Evolutionary conservation across 2,113 vertebrate genomes (phyloP), one percentile per base, ranked within the genome.

Genomic region (Butorides virescens): DNA sequence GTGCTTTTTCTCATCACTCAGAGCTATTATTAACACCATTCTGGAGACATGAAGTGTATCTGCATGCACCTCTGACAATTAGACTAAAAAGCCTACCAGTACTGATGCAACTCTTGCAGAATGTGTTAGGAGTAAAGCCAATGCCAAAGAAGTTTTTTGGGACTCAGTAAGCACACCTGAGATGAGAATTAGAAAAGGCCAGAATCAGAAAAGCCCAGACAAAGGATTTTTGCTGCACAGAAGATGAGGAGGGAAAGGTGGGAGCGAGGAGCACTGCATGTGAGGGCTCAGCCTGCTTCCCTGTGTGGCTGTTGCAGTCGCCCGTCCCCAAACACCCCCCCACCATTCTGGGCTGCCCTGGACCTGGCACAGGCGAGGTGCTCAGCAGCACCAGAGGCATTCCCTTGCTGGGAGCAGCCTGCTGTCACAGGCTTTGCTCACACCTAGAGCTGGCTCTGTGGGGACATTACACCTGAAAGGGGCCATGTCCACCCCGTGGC

Each of bases 391-490:
- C 61, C 46, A 37, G 0, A 0, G 36, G 39, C 55, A 32, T 3
- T 2, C 46, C 21, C 18, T 21, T 49, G 56, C 87, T 46, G 65
- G 6, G 42, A 85, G 61, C 77, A 62, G 36, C 50, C 88, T 74
- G 67, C 92, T 93, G 80, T 17, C 84, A 79, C 37, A 0, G 50
- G 19, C 90, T 39, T 32, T 53, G 50, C 75, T 81, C 87, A 65
- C 82, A 70, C 63, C 79, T 53, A 7, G 14, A 82, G 36, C 82
- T 75, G 55, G 34, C 36, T 90, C 92, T 86, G 78, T 11, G 46
- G 76, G 91, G 94, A 95, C 91, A 84, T 74, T 58, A 86, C 56
- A 37, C 2, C 58, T 66, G 75, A 58, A 17, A 70, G n/a, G 27
- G 91, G 46, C 22, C 53, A 65, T 47, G 6, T 49, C 50, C 42